Conservation (phyloP, 1,140 invertebrate species). For the Halictus rubicundus region DNA sequence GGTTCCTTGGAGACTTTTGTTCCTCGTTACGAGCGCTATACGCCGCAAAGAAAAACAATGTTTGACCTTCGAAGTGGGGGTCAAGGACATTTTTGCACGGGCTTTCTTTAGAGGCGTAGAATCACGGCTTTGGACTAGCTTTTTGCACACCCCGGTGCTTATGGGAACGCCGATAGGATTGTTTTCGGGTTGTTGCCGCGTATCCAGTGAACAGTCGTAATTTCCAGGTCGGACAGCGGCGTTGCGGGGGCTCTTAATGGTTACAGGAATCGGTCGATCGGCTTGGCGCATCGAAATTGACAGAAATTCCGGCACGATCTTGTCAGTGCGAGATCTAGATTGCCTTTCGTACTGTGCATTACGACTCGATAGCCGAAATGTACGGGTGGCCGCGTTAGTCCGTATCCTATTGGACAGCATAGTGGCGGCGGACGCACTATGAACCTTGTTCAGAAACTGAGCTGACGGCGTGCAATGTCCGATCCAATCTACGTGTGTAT, state of each 20-base stretch:
- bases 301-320: conserved; percentile 51
- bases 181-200: too few species aligned
- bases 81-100: too few species aligned
- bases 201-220: neutral
- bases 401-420: conserved; percentile 60
- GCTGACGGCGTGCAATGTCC: conserved; percentile 69
- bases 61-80: too few species aligned
- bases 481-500: conserved; percentile 68
- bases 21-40: too few species aligned
- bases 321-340: conserved; percentile 58
- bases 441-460: conserved; percentile 68
- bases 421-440: conserved; percentile 56
- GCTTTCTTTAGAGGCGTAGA: too few species aligned
- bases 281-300: conserved; percentile 35
- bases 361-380: conserved; percentile 65
- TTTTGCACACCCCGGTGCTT: too few species aligned
- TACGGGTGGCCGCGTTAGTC: conserved; percentile 59
- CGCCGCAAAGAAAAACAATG: too few species aligned
- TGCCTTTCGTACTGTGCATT: conserved; percentile 64
- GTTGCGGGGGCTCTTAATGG: neutral
- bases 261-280: neutral
- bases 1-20: too few species aligned
- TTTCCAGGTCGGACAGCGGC: too few species aligned
- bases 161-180: too few species aligned
- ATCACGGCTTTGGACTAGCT: too few species aligned